Evolutionary conservation across 2,888 invertebrate species (phyloP).

Genomic region (Lamellibrachia columna): DNA sequence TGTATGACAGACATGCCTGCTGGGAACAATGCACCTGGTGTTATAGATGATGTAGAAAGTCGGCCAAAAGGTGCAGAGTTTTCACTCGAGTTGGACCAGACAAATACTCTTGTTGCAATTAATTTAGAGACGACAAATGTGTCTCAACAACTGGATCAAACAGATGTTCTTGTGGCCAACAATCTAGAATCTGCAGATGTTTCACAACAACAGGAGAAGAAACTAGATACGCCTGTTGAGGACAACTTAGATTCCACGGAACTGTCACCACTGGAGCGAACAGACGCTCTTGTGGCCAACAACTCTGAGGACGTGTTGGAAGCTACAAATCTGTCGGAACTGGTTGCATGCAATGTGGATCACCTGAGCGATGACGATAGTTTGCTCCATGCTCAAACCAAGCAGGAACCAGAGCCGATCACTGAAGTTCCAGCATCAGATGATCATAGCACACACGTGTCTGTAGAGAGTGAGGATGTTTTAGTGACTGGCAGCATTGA

Average conservation of each 20-base stretch:
- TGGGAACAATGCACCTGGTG: neutral
- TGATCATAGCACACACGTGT: neutral
- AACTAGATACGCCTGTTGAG: neutral
- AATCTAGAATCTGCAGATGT: neutral
- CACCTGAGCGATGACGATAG: neutral
- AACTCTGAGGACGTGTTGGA: neutral
- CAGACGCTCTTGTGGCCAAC: neutral
- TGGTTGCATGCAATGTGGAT: neutral
- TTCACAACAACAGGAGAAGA: neutral
- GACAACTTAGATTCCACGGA: neutral
- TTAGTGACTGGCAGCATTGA: neutral
- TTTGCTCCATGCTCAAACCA: neutral
- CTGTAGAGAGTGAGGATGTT: neutral
- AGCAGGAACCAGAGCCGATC: neutral
- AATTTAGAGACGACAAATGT: neutral
- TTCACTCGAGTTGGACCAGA: constrained; percentile 13
- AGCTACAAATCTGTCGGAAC: neutral
- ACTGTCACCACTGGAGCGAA: neutral
- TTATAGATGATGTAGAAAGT: neutral
- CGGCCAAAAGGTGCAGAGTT: neutral
- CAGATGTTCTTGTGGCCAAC: neutral
- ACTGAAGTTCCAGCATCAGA: constrained; percentile 4
- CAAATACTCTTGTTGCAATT: neutral
- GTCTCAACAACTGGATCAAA: neutral
- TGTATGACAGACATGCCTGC: neutral